Percentiles rank a stretch among this genome's conserved stretches.
Evolutionary conservation across 2,797 vertebrate genomes (phyloP).

Genomic region (Antennarius maculatus): DNA sequence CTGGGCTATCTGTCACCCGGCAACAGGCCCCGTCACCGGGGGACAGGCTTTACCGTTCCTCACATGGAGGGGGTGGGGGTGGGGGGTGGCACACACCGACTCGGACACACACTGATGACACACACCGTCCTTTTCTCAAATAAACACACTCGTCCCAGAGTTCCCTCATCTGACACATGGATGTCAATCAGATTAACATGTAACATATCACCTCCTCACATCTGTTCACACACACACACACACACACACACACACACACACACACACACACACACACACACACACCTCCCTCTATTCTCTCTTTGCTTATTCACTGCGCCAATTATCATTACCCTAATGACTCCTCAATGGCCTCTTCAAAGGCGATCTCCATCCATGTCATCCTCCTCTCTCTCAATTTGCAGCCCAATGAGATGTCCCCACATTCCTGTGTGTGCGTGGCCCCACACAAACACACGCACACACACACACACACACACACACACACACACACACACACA

Average conservation of each 20-base stretch:
- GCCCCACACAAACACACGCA: conserved; percentile 29
- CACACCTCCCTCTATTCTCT: conserved; percentile 63
- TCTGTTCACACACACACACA: conserved; percentile 34
- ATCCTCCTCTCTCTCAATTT: conserved; percentile 69
- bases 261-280: conserved; percentile 29
- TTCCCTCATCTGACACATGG: conserved; percentile 38
- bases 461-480: neutral
- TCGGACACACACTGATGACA: neutral
- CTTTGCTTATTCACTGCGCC: conserved; percentile 77
- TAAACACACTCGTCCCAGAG: conserved; percentile 13
- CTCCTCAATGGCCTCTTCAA: conserved; percentile 80
- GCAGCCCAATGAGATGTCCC: conserved; percentile 70
- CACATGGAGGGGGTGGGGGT: conserved; percentile 44
- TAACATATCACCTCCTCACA: conserved; percentile 54
- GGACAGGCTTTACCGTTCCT: conserved; percentile 73
- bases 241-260: conserved; percentile 16
- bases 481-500: conserved; percentile 18
- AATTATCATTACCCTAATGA: conserved; percentile 83
- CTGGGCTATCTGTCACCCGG: conserved; percentile 67
- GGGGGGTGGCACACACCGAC: too few species aligned
- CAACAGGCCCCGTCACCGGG: conserved; percentile 67
- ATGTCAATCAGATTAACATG: conserved; percentile 68
- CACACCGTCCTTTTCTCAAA: neutral
- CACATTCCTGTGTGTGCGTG: conserved; percentile 48
- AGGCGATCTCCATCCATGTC: conserved; percentile 69